Evolutionary conservation across 2,888 invertebrate species (phyloP).

Genomic region (Hylaea fasciaria): DNA sequence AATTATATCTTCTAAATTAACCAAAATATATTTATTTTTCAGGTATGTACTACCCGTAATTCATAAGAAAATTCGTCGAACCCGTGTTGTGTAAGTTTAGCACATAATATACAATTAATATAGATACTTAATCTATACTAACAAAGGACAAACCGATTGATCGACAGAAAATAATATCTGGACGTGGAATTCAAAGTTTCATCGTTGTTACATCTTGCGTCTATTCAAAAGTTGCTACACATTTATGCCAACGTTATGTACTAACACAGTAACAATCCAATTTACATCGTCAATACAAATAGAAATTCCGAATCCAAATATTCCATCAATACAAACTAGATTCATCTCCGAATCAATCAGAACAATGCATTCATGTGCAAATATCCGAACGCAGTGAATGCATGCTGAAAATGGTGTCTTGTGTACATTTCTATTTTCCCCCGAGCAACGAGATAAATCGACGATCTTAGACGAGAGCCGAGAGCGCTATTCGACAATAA

Average conservation of each 20-base stretch:
- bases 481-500: slow-evolving; percentile 72
- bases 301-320: neutral
- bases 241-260: no score
- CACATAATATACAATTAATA: no score
- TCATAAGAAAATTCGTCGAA: neutral
- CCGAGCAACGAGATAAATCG: slow-evolving; percentile 65
- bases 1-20: neutral
- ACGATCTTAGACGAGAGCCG: slow-evolving; percentile 68
- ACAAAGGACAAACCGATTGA: no score
- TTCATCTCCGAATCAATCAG: slow-evolving; percentile 36
- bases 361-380: slow-evolving; percentile 37
- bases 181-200: no score
- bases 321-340: slow-evolving; percentile 8
- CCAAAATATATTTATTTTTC: slow-evolving; percentile 19
- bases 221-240: no score
- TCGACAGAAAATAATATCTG: no score
- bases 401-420: slow-evolving; percentile 37
- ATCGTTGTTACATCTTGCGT: no score
- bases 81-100: no score
- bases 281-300: neutral
- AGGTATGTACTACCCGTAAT: slow-evolving; percentile 26
- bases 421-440: slow-evolving; percentile 42
- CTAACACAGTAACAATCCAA: neutral
- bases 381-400: slow-evolving; percentile 33
- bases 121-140: no score